Evolutionary conservation across 2,888 invertebrate genomes (phyloP).

Genomic region (Barypeithes pellucidus): DNA sequence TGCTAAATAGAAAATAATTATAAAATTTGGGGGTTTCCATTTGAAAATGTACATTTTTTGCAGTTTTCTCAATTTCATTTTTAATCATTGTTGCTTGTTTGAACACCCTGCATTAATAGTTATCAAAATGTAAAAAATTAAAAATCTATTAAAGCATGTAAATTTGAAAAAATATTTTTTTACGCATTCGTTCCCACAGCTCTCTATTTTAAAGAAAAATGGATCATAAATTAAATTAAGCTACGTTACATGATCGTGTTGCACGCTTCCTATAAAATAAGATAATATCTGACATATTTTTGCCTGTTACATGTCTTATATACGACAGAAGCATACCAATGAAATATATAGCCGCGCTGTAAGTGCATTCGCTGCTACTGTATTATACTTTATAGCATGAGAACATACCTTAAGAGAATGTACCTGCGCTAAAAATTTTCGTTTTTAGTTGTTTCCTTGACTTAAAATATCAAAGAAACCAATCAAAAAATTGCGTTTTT

Average conservation of each 20-base stretch:
- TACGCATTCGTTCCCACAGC: background rate
- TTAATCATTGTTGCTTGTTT: no score
- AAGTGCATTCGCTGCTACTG: background rate
- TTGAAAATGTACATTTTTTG: no score
- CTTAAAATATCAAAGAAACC: no score
- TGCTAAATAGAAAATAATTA: no score
- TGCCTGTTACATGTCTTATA: background rate
- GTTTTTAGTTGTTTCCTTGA: no score
- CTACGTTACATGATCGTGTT: background rate
- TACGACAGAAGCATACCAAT: background rate
- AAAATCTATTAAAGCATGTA: no score
- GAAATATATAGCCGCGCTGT: background rate
- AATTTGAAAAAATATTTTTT: background rate
- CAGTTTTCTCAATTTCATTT: no score
- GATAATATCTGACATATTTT: constrained; percentile 12
- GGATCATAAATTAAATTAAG: background rate
- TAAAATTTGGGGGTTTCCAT: no score
- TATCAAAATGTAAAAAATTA: no score
- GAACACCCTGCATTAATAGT: no score
- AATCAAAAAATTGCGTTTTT: no score
- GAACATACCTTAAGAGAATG: background rate
- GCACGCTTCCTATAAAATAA: constrained; percentile 2
- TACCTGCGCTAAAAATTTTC: no score
- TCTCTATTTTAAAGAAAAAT: background rate
- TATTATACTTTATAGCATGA: background rate